A percentile compares a stretch with the other conserved stretches of the same genome.
Conservation (phyloP, 2,888 invertebrate genomes). For the Orchesellides sinensis region DNA sequence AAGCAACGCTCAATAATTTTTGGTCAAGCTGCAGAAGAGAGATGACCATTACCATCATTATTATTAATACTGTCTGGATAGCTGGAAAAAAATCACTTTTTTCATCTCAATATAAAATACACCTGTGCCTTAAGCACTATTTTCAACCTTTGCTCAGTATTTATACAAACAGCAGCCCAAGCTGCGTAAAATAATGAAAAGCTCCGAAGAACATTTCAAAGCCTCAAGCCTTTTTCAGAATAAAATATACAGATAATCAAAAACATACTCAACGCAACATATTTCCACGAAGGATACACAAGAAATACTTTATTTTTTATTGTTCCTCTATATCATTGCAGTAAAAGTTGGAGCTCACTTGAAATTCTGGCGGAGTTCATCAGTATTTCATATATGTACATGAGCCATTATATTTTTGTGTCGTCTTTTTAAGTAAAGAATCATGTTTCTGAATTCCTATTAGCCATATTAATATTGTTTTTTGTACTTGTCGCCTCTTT, state of each 20-base stretch:
- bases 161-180: background rate
- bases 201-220: too few species aligned
- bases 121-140: slow-evolving; percentile 48
- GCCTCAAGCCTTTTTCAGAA: slow-evolving; percentile 38
- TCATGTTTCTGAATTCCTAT: slow-evolving; percentile 65
- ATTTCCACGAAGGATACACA: too few species aligned
- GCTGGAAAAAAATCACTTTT: slow-evolving; percentile 50
- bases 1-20: background rate
- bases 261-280: too few species aligned
- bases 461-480: slow-evolving; percentile 45
- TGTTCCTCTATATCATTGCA: too few species aligned
- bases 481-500: too few species aligned
- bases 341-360: slow-evolving; percentile 38
- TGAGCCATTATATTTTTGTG: slow-evolving; percentile 9
- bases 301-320: too few species aligned
- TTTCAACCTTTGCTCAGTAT: background rate
- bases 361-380: slow-evolving; percentile 60
- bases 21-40: slow-evolving; percentile 2
- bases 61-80: slow-evolving; percentile 12
- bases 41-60: slow-evolving; percentile 42
- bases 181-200: too few species aligned
- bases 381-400: background rate
- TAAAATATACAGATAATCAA: too few species aligned
- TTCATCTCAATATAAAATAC: slow-evolving; percentile 37
- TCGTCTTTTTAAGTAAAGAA: slow-evolving; percentile 57